These are phyloP conservation scores for Typhlichthys eigenmanni DNA, from an alignment of 2,797 vertebrate species.

Conservation along the genomic window DNA sequence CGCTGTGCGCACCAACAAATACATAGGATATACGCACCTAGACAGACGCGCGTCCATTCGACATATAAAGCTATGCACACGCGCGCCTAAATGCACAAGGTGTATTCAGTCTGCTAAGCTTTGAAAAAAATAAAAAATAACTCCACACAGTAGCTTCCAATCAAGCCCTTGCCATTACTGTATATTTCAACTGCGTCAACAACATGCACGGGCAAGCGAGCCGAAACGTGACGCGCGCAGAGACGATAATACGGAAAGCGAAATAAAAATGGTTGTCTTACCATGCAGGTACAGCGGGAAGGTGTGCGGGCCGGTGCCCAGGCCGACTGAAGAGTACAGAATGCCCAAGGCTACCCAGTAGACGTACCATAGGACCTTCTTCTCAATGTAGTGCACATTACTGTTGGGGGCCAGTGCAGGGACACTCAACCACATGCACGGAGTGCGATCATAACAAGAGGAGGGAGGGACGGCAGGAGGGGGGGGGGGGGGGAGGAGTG, in stretches of 20 bases:
- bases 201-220: slow-evolving; percentile 50
- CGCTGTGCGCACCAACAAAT: slow-evolving; percentile 9
- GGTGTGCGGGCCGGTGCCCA: slow-evolving; percentile 88
- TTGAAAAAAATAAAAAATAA: no score
- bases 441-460: slow-evolving; percentile 66
- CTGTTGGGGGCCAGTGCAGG: slow-evolving; percentile 74
- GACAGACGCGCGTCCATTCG: not conserved
- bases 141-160: no score
- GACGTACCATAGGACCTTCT: slow-evolving; percentile 86
- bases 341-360: slow-evolving; percentile 89
- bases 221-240: slow-evolving; percentile 8
- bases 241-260: slow-evolving; percentile 16
- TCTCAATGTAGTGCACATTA: slow-evolving; percentile 84
- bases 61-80: not conserved
- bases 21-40: not conserved
- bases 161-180: slow-evolving; percentile 5
- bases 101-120: no score
- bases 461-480: slow-evolving; percentile 6
- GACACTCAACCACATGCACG: slow-evolving; percentile 70
- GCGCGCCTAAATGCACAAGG: not conserved
- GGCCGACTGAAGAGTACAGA: slow-evolving; percentile 83
- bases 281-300: slow-evolving; percentile 87
- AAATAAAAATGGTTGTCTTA: slow-evolving; percentile 70
- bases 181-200: slow-evolving; percentile 31
- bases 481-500: slow-evolving; percentile 28